These are phyloP conservation scores for Nephotettix cincticeps DNA, from an alignment of 1,140 invertebrate species.

Conservation along the genomic window DNA sequence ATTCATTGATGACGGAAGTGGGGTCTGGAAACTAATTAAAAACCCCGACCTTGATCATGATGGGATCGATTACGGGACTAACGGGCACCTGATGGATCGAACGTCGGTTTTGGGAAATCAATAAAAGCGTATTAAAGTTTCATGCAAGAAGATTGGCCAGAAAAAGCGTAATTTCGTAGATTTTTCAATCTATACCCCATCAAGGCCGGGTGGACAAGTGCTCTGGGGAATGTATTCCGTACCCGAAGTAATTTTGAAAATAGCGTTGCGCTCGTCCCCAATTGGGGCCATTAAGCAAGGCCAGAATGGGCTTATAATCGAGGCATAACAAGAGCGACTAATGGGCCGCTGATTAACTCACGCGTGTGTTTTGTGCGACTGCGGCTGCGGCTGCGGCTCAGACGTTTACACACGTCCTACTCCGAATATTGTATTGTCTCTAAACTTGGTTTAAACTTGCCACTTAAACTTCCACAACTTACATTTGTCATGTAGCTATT, in stretches of 20 bases:
- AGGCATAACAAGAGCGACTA: constrained; percentile 1
- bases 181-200: constrained; percentile 5
- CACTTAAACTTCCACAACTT: too few species aligned
- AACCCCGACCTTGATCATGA: neutral
- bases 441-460: too few species aligned
- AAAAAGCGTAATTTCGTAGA: constrained; percentile 10
- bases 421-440: too few species aligned
- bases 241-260: constrained; percentile 1
- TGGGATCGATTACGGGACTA: neutral
- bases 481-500: neutral
- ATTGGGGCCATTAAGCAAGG: neutral
- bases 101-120: neutral
- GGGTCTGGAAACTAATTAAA: neutral
- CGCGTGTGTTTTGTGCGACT: neutral
- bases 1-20: too few species aligned
- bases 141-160: constrained; percentile 8
- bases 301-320: constrained; percentile 9
- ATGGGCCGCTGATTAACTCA: neutral
- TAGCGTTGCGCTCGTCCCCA: constrained; percentile 5
- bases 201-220: constrained; percentile 1
- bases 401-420: too few species aligned
- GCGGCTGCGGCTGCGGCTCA: too few species aligned
- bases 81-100: too few species aligned
- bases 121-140: constrained; percentile 3
- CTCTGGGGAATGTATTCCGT: neutral